Conservation (phyloP, 2,113 vertebrate genomes). For the Bombycilla garrulus region DNA sequence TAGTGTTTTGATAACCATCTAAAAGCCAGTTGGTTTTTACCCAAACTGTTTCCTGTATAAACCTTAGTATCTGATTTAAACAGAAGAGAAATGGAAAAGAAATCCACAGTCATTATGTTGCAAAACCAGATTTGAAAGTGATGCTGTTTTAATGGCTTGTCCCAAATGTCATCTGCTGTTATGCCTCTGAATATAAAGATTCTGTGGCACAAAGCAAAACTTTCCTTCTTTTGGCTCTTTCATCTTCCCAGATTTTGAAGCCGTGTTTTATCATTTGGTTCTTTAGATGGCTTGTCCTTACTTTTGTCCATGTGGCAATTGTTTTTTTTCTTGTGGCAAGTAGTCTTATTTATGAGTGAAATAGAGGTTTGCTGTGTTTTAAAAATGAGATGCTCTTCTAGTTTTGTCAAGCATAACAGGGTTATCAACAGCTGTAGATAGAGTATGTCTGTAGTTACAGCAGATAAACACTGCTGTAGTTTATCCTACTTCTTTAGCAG, state of each 20-base stretch:
- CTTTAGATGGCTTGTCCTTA: not conserved
- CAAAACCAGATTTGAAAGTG: not conserved
- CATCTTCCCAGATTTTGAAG: conserved; percentile 8
- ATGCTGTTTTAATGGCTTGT: not conserved
- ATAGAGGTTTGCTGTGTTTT: not conserved
- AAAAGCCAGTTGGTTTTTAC: not conserved
- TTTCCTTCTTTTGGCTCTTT: not conserved
- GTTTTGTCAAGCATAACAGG: not conserved
- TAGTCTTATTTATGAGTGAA: not conserved
- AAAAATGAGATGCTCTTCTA: not conserved
- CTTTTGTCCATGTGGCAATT: not conserved
- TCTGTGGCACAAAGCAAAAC: not conserved
- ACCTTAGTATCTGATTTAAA: not conserved
- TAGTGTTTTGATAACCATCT: not conserved
- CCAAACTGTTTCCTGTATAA: not conserved
- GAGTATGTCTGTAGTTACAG: not conserved
- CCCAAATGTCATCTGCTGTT: not conserved
- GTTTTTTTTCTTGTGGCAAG: not conserved
- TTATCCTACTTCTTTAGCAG: not conserved
- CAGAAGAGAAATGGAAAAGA: not conserved
- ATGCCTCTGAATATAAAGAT: not conserved
- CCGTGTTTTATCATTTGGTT: not conserved
- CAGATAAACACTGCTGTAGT: not conserved
- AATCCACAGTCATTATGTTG: not conserved
- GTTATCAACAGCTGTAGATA: not conserved